Evolutionary conservation across 2,797 vertebrate genomes (phyloP), one percentile per base, ranked within the genome.

Genomic region (Ara ararauna): DNA sequence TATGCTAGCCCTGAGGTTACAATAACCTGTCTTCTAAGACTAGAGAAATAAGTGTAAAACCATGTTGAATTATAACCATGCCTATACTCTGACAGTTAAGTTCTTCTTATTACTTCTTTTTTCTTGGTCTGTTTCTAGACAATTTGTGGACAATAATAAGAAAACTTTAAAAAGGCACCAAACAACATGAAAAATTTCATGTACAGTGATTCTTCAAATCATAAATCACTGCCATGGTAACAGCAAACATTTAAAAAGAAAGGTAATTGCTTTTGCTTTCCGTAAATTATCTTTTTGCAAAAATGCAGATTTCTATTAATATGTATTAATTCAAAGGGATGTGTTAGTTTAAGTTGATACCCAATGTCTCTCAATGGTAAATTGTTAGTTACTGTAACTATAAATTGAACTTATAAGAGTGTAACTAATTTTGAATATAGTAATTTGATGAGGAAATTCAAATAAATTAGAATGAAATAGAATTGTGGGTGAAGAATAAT

Each of bases 191-290:
- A 11, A 87, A 67, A 9, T 70, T 78, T 76, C 53, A 89, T 81
- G 36, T 38, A 38, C 2, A 24, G 3, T 32, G 22, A 79, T 79
- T 83, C 90, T 32, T 64, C 70, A 68, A 78, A 74, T 62, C 17
- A 48, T 87, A 91, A 80, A 27, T 58, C 47, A 88, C 14, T 81
- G 30, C 8, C 92, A 34, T 7, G n/a, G 27, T 89, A 94, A 71
- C 51, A 95, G 73, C 27, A 97, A 97, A 81, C 24, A 72, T 80
- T 82, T 76, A 47, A 96, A 90, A 96, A 85, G 60, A 92, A 87
- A 83, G 9, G 20, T 56, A 83, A 91, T 60, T 86, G 23, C 6
- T 89, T 85, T 86, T 58, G 30, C 15, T 92, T 93, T 82, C 30
- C 23, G 7, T 79, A 54, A 13, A 78, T 75, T 90, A 51, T 85